Evolutionary conservation across 1,140 invertebrate species (phyloP).

Genomic region (Chrysomallon squamiferum): DNA sequence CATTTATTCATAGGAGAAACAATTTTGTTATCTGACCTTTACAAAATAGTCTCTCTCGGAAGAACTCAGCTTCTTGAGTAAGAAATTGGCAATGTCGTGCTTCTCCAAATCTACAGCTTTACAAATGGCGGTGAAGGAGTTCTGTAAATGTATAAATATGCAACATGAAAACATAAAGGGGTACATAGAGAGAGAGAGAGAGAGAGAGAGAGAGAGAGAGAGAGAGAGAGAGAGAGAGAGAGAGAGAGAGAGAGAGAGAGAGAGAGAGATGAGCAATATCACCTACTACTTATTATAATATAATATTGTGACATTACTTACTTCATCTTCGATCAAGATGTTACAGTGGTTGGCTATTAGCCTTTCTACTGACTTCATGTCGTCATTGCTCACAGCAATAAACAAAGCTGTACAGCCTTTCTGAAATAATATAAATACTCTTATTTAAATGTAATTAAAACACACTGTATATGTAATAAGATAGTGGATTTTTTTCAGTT

Average conservation of each 20-base stretch:
- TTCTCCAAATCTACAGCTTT: constrained; percentile 18
- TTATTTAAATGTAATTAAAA: no score
- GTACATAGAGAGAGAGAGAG: constrained; percentile 12
- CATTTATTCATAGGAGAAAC: no score
- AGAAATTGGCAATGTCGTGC: constrained; percentile 7
- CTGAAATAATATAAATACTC: no score
- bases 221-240: constrained; percentile 16
- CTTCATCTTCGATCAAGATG: constrained; percentile 26
- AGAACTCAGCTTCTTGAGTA: constrained; percentile 14
- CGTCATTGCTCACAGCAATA: constrained; percentile 21
- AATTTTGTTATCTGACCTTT: constrained; percentile 15
- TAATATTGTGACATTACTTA: no score
- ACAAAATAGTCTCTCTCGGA: constrained; percentile 14
- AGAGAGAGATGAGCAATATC: no score
- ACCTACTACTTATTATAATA: no score
- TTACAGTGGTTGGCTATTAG: constrained; percentile 16
- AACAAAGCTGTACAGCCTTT: constrained; percentile 26
- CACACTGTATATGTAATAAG: no score
- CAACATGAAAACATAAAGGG: no score
- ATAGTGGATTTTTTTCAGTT: no score
- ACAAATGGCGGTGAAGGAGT: constrained; percentile 21
- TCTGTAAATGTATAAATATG: constrained; percentile 15
- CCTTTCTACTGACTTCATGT: constrained; percentile 20
- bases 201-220: constrained; percentile 17
- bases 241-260: constrained; percentile 14